A percentile compares a stretch with the other conserved stretches of the same genome.
Evolutionary conservation across 2,888 invertebrate species (phyloP).

Genomic region (Pharmacophagus antenor): DNA sequence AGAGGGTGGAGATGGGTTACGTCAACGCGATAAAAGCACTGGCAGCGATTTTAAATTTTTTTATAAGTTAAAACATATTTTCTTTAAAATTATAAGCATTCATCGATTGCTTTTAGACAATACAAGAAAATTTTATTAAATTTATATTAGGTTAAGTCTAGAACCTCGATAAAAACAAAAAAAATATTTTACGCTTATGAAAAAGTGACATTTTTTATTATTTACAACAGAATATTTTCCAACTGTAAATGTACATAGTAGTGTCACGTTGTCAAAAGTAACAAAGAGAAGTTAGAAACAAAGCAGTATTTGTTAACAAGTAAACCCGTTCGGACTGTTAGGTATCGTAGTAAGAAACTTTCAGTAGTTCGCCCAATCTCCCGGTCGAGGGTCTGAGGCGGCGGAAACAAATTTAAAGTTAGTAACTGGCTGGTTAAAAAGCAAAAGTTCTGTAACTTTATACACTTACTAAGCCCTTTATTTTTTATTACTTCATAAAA

Average conservation of each 20-base stretch:
- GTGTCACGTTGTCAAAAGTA: slow-evolving; percentile 10
- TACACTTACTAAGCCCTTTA: slow-evolving; percentile 54
- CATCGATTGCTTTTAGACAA: too few species aligned
- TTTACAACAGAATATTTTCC: not conserved
- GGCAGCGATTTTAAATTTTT: too few species aligned
- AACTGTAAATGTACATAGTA: slow-evolving; percentile 1
- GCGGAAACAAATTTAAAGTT: slow-evolving; percentile 76
- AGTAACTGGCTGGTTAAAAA: slow-evolving; percentile 72
- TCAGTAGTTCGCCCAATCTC: slow-evolving; percentile 65
- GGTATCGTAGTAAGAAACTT: slow-evolving; percentile 44
- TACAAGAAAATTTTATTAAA: too few species aligned
- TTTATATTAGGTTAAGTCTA: too few species aligned
- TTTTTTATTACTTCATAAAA: slow-evolving; percentile 66
- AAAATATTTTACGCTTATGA: too few species aligned
- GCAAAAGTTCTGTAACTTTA: slow-evolving; percentile 70
- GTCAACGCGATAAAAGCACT: slow-evolving; percentile 1
- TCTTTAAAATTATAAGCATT: too few species aligned
- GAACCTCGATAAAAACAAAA: too few species aligned
- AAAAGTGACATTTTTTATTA: not conserved
- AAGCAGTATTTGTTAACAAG: slow-evolving; percentile 22
- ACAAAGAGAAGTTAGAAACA: slow-evolving; percentile 21
- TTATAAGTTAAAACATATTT: too few species aligned
- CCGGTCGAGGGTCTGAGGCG: slow-evolving; percentile 47
- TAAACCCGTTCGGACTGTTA: slow-evolving; percentile 32
- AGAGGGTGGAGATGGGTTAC: slow-evolving; percentile 14